phyloP scores from a whole-genome alignment of 2,797 vertebrate species.

The Sebastes kiyomatsui region DNA sequence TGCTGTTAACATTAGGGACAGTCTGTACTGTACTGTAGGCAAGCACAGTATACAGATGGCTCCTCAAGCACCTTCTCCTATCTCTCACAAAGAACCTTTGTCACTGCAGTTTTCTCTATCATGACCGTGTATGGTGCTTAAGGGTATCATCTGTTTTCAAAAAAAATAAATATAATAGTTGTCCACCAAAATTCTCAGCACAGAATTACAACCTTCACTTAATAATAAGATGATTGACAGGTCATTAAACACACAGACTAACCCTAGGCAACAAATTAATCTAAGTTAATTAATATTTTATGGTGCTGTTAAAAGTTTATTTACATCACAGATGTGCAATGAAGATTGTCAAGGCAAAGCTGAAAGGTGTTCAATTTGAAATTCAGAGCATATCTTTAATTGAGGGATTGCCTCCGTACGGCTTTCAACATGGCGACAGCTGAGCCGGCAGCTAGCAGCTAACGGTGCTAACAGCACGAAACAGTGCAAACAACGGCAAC shows the following conservation, averaged over 20 bases:
- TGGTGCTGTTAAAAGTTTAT: background rate
- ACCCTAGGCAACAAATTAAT: background rate
- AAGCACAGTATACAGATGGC: conserved; percentile 4
- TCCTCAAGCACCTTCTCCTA: conserved; percentile 15
- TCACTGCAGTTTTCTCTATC: background rate
- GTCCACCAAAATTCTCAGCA: background rate
- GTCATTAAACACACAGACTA: background rate
- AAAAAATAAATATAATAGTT: background rate
- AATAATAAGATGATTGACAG: background rate
- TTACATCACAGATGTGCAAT: background rate
- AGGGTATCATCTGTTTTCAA: background rate
- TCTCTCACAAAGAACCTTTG: conserved; percentile 18
- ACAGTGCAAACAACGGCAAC: no score
- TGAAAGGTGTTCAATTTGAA: background rate
- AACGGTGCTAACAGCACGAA: no score
- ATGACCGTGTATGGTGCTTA: background rate
- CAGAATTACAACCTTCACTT: background rate
- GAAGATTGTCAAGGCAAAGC: background rate
- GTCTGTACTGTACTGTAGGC: conserved; percentile 12
- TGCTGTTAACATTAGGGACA: conserved; percentile 20
- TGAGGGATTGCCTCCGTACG: background rate
- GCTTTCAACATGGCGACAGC: background rate
- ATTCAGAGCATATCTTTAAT: background rate
- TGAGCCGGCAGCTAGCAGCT: no score
- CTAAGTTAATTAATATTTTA: background rate